Percentiles rank a stretch among this genome's conserved stretches.
Evolutionary conservation across 1,140 invertebrate species (phyloP).

Genomic region (Zaprionus capensis): DNA sequence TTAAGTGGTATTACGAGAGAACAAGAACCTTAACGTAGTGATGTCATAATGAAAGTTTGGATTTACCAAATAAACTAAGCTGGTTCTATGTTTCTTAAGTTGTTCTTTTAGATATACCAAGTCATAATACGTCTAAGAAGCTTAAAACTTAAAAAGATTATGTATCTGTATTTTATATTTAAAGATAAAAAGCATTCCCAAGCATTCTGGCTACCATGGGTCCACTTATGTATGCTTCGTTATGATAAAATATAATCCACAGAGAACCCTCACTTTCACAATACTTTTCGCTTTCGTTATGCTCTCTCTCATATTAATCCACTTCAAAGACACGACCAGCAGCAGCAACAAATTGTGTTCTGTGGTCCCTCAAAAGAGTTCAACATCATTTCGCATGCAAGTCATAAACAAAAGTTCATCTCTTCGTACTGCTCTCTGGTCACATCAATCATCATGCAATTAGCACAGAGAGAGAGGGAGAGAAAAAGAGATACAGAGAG

Average conservation of each 20-base stretch:
- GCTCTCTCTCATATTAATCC: not conserved
- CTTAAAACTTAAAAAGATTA: too few relatives aligned
- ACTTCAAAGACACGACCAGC: constrained; percentile 21
- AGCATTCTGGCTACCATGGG: not conserved
- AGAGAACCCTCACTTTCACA: not conserved
- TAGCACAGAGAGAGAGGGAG: constrained; percentile 28
- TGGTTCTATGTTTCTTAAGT: too few relatives aligned
- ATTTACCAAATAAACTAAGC: not conserved
- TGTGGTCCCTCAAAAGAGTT: constrained; percentile 2
- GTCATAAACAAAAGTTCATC: constrained; percentile 13
- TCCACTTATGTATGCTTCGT: not conserved
- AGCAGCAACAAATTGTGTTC: constrained; percentile 21
- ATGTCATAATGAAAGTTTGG: not conserved
- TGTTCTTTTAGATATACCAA: too few relatives aligned
- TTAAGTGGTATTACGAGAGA: not conserved
- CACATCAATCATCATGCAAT: constrained; percentile 45
- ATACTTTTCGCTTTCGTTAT: not conserved
- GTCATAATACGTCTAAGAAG: too few relatives aligned
- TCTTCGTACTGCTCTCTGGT: constrained; percentile 2
- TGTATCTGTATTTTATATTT: too few relatives aligned
- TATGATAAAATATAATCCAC: not conserved
- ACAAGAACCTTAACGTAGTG: not conserved
- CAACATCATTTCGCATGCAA: constrained; percentile 17
- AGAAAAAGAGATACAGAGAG: not conserved
- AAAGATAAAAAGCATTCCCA: not conserved